Conservation (phyloP, 2,888 invertebrate genomes). For the Dasypolia templi region DNA sequence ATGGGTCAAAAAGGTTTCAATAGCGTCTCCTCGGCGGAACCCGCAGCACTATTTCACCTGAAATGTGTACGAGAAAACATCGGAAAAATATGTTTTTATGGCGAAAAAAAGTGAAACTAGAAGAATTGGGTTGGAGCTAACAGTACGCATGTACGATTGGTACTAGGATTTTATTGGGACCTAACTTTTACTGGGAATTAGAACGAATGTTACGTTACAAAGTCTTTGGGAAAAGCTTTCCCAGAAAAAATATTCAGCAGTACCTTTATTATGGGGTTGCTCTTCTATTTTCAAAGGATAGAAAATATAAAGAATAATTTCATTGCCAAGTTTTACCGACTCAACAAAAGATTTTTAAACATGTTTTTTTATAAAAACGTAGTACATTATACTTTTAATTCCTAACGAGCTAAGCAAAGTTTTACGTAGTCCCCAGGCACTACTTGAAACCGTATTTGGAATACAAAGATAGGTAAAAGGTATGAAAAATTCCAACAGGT, state of each 20-base stretch:
- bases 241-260: constrained; percentile 33
- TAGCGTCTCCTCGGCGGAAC: constrained; percentile 73
- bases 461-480: constrained; percentile 48
- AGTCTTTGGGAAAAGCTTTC: constrained; percentile 22
- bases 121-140: constrained; percentile 68
- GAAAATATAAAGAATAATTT: constrained; percentile 23
- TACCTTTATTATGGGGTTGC: constrained; percentile 22
- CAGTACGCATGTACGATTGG: constrained; percentile 63
- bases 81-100: constrained; percentile 77
- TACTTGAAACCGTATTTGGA: constrained; percentile 58
- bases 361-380: constrained; percentile 18
- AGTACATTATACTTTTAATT: constrained; percentile 53
- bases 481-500: constrained; percentile 43
- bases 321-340: constrained; percentile 7
- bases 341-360: constrained; percentile 27
- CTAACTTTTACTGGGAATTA: constrained; percentile 58
- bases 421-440: constrained; percentile 53
- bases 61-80: constrained; percentile 73
- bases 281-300: constrained; percentile 20
- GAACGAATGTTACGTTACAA: constrained; percentile 53
- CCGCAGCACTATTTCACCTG: constrained; percentile 77
- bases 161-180: constrained; percentile 67
- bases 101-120: constrained; percentile 68
- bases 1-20: constrained; percentile 84
- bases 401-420: constrained; percentile 57